Evolutionary conservation across 2,113 vertebrate genomes (phyloP).

Genomic region (Lepus timidus): DNA sequence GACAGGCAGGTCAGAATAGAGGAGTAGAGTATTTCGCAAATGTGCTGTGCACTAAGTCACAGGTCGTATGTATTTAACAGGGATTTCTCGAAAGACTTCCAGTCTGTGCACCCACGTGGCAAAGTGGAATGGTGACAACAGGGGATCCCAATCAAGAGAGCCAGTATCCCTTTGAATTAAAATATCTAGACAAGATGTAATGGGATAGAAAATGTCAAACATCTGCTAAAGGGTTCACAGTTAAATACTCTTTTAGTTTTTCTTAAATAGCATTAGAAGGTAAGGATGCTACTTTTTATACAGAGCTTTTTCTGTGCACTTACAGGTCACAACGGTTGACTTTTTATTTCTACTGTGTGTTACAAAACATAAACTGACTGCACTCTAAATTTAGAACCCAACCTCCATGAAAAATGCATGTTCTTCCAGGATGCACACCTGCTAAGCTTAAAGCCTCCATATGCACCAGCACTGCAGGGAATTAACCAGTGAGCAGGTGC

Average conservation of each 20-base stretch:
- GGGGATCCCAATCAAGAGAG: conserved; percentile 84
- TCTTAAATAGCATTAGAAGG: conserved; percentile 68
- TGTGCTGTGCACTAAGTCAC: conserved; percentile 91
- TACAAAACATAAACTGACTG: conserved; percentile 80
- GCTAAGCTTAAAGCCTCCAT: conserved; percentile 61
- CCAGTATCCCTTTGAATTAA: conserved; percentile 87
- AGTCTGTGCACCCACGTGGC: conserved; percentile 84
- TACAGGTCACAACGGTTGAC: conserved; percentile 81
- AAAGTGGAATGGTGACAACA: conserved; percentile 83
- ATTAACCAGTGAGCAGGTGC: conserved; percentile 69
- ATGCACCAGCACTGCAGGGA: conserved; percentile 17
- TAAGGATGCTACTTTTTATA: conserved; percentile 82
- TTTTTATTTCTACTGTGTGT: conserved; percentile 72
- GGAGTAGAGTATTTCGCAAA: conserved; percentile 94
- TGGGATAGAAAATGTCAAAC: conserved; percentile 75
- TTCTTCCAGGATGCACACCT: conserved; percentile 71
- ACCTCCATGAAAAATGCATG: conserved; percentile 80
- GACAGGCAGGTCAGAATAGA: conserved; percentile 92
- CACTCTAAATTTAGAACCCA: conserved; percentile 83
- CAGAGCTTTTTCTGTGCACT: conserved; percentile 77
- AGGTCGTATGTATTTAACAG: conserved; percentile 85
- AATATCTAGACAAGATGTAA: conserved; percentile 84
- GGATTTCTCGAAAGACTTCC: conserved; percentile 83
- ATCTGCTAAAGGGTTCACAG: conserved; percentile 70
- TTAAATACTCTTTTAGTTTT: conserved; percentile 74